These are phyloP conservation scores for Meloidogyne hapla DNA, from an alignment of 1,140 invertebrate species.

Conservation along the genomic window DNA sequence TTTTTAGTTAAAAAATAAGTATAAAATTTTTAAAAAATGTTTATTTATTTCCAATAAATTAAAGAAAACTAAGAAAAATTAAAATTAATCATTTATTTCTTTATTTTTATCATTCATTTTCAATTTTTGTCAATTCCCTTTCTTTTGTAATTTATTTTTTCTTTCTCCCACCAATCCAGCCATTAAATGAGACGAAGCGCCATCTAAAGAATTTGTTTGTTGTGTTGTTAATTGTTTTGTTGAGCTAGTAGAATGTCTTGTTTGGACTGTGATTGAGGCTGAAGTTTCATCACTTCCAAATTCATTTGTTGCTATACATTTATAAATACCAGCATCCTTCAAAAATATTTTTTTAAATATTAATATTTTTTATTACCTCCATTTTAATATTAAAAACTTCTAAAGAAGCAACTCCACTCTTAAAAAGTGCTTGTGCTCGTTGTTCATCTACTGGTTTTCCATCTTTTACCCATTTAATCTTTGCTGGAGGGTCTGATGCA, in stretches of 20 bases:
- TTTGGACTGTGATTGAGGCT: constrained; percentile 94
- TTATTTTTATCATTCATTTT: no score
- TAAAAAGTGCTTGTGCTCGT: constrained; percentile 82
- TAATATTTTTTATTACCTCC: constrained; percentile 64
- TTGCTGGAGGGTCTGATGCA: constrained; percentile 78
- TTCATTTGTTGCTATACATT: constrained; percentile 83
- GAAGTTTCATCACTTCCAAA: constrained; percentile 89
- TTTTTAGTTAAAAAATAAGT: no score
- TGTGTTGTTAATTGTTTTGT: neutral
- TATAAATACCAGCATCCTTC: constrained; percentile 88
- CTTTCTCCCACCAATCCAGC: constrained; percentile 15
- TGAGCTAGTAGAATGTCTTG: neutral
- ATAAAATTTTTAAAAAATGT: no score
- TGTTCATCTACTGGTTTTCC: constrained; percentile 82
- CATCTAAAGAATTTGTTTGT: neutral
- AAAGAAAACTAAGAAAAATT: no score
- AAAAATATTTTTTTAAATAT: neutral
- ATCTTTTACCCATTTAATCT: constrained; percentile 86
- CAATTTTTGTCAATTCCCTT: neutral
- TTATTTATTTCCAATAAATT: no score
- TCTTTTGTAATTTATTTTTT: neutral
- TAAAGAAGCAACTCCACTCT: constrained; percentile 82
- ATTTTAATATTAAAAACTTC: constrained; percentile 91
- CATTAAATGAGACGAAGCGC: neutral
- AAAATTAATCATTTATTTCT: no score